These are phyloP conservation scores for Archips crataeganus DNA, from an alignment of 2,888 invertebrate genomes.

Conservation along the genomic window DNA sequence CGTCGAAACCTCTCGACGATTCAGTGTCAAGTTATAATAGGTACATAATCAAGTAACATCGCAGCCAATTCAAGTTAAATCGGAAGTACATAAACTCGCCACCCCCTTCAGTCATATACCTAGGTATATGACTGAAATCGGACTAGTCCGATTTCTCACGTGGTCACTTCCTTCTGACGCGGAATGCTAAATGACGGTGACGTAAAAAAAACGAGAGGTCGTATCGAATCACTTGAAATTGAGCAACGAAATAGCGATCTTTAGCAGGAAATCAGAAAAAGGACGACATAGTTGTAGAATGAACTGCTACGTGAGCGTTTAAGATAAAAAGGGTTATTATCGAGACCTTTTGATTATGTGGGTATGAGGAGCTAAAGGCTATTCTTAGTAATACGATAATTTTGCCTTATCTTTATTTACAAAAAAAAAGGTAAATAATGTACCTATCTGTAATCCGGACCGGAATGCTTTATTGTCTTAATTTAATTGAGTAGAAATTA, in stretches of 20 bases:
- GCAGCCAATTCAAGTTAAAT: slow-evolving; percentile 31
- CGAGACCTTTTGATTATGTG: slow-evolving; percentile 16
- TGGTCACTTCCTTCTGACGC: slow-evolving; percentile 36
- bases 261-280: slow-evolving; percentile 24
- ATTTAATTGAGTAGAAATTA: neutral
- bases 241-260: slow-evolving; percentile 26
- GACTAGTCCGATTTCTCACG: slow-evolving; percentile 35
- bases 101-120: slow-evolving; percentile 20
- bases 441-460: too few species aligned
- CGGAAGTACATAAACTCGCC: slow-evolving; percentile 24
- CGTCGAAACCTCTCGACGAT: slow-evolving; percentile 63
- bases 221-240: slow-evolving; percentile 15
- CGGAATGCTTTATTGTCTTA: neutral
- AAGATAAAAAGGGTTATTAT: slow-evolving; percentile 22
- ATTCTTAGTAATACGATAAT: neutral
- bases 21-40: slow-evolving; percentile 57
- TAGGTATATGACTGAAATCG: too few species aligned
- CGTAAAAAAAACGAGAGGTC: slow-evolving; percentile 19
- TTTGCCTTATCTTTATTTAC: neutral
- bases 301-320: slow-evolving; percentile 13
- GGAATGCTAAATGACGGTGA: slow-evolving; percentile 28
- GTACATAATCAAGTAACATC: slow-evolving; percentile 45
- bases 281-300: neutral
- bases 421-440: too few species aligned
- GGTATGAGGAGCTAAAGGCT: neutral